Percentiles rank a stretch among this genome's conserved stretches.
Conservation (phyloP, 1,140 invertebrate genomes). For the Pseudoatta argentina region DNA sequence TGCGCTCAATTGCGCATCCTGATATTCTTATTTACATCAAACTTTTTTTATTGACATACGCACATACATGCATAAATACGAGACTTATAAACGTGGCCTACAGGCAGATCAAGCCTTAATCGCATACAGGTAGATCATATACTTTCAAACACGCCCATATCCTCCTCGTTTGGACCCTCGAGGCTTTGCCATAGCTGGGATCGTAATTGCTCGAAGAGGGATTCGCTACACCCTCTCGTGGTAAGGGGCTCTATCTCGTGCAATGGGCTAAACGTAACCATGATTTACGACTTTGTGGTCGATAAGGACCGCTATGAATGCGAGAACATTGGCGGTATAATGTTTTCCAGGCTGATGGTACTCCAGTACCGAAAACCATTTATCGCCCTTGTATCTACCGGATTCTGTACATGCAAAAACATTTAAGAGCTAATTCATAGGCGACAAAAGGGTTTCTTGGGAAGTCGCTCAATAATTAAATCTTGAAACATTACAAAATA, state of each 20-base stretch:
- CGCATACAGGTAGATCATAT: slow-evolving; percentile 43
- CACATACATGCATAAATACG: neutral
- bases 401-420: slow-evolving; percentile 9
- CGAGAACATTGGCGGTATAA: slow-evolving; percentile 68
- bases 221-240: slow-evolving; percentile 67
- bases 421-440: neutral
- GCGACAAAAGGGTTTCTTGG: neutral
- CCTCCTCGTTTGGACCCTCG: slow-evolving; percentile 50
- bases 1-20: neutral
- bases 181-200: slow-evolving; percentile 55
- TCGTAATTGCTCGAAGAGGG: slow-evolving; percentile 71
- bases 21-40: slow-evolving; percentile 19
- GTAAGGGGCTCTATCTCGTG: slow-evolving; percentile 64
- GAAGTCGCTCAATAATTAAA: neutral
- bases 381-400: slow-evolving; percentile 29
- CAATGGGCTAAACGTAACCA: slow-evolving; percentile 62
- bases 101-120: slow-evolving; percentile 12
- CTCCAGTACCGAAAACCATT: slow-evolving; percentile 56
- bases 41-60: neutral
- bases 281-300: slow-evolving; percentile 71
- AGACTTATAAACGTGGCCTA: neutral
- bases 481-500: neutral
- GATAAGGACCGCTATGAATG: slow-evolving; percentile 67
- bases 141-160: slow-evolving; percentile 40
- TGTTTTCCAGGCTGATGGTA: slow-evolving; percentile 46